A percentile compares a stretch with the other conserved stretches of the same genome.
Conservation (phyloP, 2,113 vertebrate species). For the Tragulus kanchil region DNA sequence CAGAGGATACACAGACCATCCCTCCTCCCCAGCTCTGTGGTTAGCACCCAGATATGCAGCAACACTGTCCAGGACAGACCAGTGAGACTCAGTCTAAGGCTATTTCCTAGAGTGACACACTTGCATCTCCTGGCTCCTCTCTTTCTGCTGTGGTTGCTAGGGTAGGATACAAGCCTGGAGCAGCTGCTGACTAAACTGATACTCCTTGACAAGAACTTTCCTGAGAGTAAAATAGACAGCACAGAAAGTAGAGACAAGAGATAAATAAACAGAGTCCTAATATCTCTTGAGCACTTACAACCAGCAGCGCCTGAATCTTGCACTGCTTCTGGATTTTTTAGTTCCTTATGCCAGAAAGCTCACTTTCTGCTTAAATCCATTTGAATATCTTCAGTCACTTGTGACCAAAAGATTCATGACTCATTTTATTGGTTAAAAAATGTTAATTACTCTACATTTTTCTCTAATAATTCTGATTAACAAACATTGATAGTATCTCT, state of each 20-base stretch:
- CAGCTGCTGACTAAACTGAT: not conserved
- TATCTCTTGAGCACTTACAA: not conserved
- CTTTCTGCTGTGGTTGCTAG: not conserved
- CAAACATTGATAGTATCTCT: not conserved
- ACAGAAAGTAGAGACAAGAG: not conserved
- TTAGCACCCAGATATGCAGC: not conserved
- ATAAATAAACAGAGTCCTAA: not conserved
- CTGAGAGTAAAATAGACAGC: not conserved
- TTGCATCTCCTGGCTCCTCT: not conserved
- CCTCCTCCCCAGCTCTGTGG: not conserved
- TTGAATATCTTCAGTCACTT: constrained; percentile 1
- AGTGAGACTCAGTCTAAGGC: not conserved
- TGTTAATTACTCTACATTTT: not conserved
- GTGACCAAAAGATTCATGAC: not conserved
- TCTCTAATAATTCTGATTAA: not conserved
- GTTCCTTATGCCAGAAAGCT: not conserved
- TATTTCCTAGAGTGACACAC: not conserved
- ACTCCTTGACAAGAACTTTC: not conserved
- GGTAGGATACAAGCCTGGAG: not conserved
- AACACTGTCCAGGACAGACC: not conserved
- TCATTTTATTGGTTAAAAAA: constrained; percentile 31
- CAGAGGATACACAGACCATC: not conserved
- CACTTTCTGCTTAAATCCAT: not conserved
- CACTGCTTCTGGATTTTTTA: not conserved
- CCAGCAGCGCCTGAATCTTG: not conserved